Percentiles rank a stretch among this genome's conserved stretches.
phyloP scores from a whole-genome alignment of 2,797 vertebrate genomes.

The Pseudotriccus pelzelni region DNA sequence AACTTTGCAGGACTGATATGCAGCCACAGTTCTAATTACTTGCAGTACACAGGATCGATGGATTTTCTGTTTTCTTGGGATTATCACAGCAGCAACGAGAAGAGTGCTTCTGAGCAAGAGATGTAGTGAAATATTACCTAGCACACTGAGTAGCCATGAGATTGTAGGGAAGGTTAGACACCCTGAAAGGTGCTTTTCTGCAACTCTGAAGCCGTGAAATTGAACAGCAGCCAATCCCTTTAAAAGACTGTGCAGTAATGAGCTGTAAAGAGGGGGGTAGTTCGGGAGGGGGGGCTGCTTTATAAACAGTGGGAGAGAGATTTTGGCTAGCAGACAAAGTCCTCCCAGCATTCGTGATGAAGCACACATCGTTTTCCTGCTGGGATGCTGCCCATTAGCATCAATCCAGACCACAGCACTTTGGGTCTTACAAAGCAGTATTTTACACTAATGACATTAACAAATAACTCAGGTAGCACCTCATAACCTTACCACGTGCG shows the following conservation, averaged over 20 bases:
- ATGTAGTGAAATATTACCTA: not conserved
- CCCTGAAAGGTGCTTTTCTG: constrained; percentile 16
- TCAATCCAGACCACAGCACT: not conserved
- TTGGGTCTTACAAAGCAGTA: not conserved
- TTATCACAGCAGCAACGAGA: not conserved
- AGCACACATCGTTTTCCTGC: not conserved
- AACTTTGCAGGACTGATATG: not conserved
- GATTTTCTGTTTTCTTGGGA: not conserved
- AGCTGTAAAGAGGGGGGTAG: not conserved
- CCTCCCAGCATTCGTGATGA: constrained; percentile 14
- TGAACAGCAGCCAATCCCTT: constrained; percentile 5
- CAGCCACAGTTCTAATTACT: not conserved
- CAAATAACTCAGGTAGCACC: not conserved
- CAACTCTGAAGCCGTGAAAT: not conserved
- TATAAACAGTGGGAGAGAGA: constrained; percentile 26
- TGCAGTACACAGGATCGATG: not conserved
- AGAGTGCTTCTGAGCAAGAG: not conserved
- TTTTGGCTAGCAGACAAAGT: constrained; percentile 27
- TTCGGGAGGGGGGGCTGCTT: not conserved
- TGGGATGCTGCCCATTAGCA: constrained; percentile 36
- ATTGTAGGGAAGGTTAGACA: not conserved
- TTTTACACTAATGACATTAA: not conserved
- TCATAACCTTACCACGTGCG: not conserved
- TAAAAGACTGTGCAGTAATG: not conserved
- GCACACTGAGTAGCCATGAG: not conserved